These are phyloP conservation scores for Phalacrocorax aristotelis DNA, from an alignment of 2,113 vertebrate genomes.

Conservation along the genomic window DNA sequence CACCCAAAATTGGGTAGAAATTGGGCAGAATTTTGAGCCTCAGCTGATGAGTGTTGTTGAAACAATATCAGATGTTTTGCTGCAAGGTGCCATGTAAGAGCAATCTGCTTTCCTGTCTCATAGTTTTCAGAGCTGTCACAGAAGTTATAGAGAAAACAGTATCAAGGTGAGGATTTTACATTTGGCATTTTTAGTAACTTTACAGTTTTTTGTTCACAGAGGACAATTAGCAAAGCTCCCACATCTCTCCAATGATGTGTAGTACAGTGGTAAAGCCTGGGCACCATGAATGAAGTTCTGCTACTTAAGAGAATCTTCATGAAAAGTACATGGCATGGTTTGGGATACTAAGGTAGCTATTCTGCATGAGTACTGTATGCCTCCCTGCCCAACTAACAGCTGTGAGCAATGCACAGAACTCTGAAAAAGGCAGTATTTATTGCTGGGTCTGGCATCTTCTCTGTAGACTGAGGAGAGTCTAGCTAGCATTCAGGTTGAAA, in stretches of 20 bases:
- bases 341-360: neutral
- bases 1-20: neutral
- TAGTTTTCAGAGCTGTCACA: neutral
- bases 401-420: neutral
- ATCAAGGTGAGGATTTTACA: neutral
- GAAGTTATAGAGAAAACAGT: neutral
- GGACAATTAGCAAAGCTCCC: neutral
- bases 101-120: neutral
- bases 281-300: neutral
- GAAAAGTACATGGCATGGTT: neutral
- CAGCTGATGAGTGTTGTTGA: neutral
- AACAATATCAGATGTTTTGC: neutral
- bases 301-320: neutral
- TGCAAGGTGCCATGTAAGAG: neutral
- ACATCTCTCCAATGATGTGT: neutral
- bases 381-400: neutral
- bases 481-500: neutral
- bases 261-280: neutral
- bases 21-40: neutral
- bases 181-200: neutral
- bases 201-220: neutral
- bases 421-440: neutral
- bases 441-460: neutral
- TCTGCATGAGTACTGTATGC: neutral
- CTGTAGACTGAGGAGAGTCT: neutral